Conservation (phyloP, 2,797 vertebrate species). For the Gallinago solitaria region DNA sequence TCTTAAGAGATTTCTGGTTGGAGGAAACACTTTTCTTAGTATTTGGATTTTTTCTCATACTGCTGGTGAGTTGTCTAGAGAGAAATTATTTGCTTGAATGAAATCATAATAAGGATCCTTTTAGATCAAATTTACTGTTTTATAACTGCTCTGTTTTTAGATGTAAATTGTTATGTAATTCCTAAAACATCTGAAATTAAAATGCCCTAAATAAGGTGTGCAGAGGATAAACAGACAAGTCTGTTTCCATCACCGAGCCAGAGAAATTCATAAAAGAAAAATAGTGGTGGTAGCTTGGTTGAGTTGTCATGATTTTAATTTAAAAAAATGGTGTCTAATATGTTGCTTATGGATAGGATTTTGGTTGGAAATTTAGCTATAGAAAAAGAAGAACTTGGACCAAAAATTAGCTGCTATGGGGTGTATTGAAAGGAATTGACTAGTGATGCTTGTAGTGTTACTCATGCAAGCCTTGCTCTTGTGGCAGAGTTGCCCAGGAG, state of each 20-base stretch:
- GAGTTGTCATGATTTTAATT: background rate
- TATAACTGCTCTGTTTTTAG: background rate
- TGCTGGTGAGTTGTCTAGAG: background rate
- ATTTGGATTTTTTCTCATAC: background rate
- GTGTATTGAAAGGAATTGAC: background rate
- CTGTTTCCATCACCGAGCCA: background rate
- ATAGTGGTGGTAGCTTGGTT: background rate
- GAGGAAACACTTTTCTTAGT: background rate
- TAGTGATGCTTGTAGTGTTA: background rate
- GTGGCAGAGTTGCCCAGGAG: background rate
- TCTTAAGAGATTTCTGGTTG: background rate
- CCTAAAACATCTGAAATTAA: background rate
- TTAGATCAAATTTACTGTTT: background rate
- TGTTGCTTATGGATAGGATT: background rate
- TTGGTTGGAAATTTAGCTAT: background rate
- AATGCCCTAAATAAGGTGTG: background rate
- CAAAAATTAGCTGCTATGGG: background rate
- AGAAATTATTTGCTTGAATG: background rate
- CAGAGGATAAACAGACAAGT: background rate
- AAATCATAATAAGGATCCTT: background rate
- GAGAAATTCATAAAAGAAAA: background rate
- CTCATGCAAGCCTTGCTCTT: background rate
- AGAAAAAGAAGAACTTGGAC: background rate
- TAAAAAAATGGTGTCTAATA: background rate
- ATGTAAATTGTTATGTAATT: background rate